Conservation (phyloP, 1,140 invertebrate genomes). For the Trachelipus rathkii region DNA sequence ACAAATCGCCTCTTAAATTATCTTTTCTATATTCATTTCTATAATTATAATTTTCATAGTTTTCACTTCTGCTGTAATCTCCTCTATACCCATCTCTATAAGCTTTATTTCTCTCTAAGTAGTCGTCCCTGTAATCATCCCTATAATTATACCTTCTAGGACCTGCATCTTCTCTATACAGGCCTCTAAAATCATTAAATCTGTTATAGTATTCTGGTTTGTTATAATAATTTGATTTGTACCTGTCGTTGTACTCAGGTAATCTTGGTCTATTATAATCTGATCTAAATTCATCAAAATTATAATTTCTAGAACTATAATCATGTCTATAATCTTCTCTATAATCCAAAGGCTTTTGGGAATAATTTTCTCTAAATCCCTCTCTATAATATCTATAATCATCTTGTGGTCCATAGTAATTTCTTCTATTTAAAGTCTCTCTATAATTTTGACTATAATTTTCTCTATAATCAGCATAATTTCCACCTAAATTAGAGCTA, state of each 20-base stretch:
- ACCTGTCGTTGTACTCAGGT: background rate
- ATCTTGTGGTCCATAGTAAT: background rate
- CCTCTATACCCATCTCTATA: background rate
- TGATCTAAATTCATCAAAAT: background rate
- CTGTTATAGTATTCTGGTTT: background rate
- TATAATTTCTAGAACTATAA: background rate
- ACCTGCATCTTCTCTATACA: background rate
- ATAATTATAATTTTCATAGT: too few species aligned
- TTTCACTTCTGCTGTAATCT: background rate
- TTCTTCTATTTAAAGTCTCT: background rate
- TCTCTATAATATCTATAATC: constrained; percentile 5
- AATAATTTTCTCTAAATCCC: background rate
- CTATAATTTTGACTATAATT: background rate
- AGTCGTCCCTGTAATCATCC: background rate
- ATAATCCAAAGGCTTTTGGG: background rate
- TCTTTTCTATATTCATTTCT: constrained; percentile 9
- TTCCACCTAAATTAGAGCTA: background rate
- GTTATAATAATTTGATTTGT: background rate
- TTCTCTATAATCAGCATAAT: background rate
- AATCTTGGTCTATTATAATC: background rate
- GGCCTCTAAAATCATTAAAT: background rate
- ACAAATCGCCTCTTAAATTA: background rate
- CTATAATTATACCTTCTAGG: background rate
- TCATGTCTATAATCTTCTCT: background rate
- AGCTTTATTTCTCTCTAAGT: background rate